Conservation (phyloP, 30 jellyfish, hydroid and myxozoan genomes). For the Mastigias papua region DNA sequence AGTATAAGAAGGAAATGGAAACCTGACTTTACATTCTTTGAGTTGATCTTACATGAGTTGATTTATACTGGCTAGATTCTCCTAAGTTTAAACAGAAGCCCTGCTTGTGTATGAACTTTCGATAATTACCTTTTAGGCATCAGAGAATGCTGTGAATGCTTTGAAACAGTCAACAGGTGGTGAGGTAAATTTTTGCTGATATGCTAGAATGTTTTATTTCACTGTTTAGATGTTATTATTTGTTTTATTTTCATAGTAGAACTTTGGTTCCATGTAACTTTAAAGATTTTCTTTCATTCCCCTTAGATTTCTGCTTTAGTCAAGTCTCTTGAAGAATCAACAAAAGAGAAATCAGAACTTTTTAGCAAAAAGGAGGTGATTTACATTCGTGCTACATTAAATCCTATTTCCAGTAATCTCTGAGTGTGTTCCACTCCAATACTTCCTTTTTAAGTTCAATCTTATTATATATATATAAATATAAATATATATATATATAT, state of each 20-base stretch:
- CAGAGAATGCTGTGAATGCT: constrained; percentile 62
- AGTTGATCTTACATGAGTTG: no score
- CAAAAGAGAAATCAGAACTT: constrained; percentile 53
- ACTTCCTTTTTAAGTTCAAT: neutral
- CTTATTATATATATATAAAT: no score
- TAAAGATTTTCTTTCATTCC: neutral
- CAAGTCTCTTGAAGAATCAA: constrained; percentile 62
- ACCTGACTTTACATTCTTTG: no score
- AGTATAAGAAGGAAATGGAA: no score
- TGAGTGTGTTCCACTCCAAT: neutral
- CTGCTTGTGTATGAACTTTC: no score
- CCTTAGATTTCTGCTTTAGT: constrained; percentile 41
- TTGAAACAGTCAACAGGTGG: constrained; percentile 69
- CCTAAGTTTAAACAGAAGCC: no score
- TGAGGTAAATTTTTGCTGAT: constrained; percentile 42
- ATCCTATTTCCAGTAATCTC: neutral
- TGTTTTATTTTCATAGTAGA: neutral
- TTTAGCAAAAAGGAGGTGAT: constrained; percentile 39
- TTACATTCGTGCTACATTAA: neutral
- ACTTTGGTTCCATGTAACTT: neutral
- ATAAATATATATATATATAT: no score
- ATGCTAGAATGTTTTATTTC: no score
- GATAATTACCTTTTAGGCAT: constrained; percentile 28
- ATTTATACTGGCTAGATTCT: no score
- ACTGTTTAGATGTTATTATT: no score